Base-by-base conservation (phyloP, 2,888 invertebrate genomes). In the Meta bourneti region DNA sequence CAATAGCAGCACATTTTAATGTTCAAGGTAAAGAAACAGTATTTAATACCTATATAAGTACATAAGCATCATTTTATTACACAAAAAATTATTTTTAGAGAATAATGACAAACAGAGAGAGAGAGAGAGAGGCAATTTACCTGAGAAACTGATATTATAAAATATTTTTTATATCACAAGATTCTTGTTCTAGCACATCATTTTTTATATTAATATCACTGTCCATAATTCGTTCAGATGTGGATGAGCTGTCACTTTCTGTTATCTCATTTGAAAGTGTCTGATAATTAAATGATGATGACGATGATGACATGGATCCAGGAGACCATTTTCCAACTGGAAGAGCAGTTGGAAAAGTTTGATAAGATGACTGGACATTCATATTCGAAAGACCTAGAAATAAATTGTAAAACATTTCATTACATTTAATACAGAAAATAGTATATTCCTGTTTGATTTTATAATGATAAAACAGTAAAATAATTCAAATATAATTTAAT, bases 121-220 rank as follows among this genome's bases (percentile, higher is more conserved):
- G n/a, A n/a, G n/a, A n/a, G n/a, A n/a, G n/a, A n/a, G n/a, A n/a
- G n/a, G 8, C 61, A 11, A 61, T 61, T 61, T 61, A 75, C 74
- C 84, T 84, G 54, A 84, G 54, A 74, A 74, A 51, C 78, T 49
- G 49, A 84, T 82, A 83, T 74, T 84, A 89, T 92, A 92, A 92
- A 86, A 92, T 92, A 84, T 89, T 89, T 71, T 92, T 92, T 81
- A 92, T 88, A 92, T 92, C 92, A 92, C 92, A 92, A 79, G 85
- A 72, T 86, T 92, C 92, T 89, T 89, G 92, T 71, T 92, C 89
- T 61, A 61, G 81, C 9, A 89, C 72, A 82, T 92, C 89, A 78
- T 74, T 89, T 16, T 89, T 77, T 61, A 83, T 85, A 86, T 48
- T 74, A 72, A 72, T 81, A 86, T 92, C 92, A 92, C 81, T 92